A percentile compares a stretch with the other conserved stretches of the same genome.
Evolutionary conservation across 1,140 invertebrate genomes (phyloP).

Genomic region (Tetragnatha versicolor): DNA sequence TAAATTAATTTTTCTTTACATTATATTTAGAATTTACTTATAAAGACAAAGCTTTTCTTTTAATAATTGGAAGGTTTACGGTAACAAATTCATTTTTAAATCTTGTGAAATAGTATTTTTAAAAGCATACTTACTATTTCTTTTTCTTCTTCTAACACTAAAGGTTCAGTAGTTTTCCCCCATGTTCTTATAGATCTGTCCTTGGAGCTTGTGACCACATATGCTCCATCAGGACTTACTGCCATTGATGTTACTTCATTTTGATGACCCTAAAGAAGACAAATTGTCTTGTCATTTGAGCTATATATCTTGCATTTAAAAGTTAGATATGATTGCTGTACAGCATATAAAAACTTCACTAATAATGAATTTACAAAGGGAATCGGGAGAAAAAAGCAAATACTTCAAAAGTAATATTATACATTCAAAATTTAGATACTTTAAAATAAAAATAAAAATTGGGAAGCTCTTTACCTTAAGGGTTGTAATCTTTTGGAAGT

Average conservation of each 20-base stretch:
- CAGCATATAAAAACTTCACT: not conserved
- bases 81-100: too few species aligned
- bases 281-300: not conserved
- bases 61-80: too few species aligned
- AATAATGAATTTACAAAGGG: not conserved
- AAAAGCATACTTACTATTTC: slow-evolving; percentile 67
- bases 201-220: slow-evolving; percentile 82
- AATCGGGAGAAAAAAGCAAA: not conserved
- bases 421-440: not conserved
- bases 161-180: slow-evolving; percentile 84
- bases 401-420: not conserved
- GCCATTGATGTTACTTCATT: slow-evolving; percentile 79
- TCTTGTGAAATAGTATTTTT: too few species aligned
- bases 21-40: too few species aligned
- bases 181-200: slow-evolving; percentile 89
- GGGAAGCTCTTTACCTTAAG: slow-evolving; percentile 72
- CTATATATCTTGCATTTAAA: not conserved
- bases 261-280: slow-evolving; percentile 71
- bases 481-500: slow-evolving; percentile 87
- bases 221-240: slow-evolving; percentile 82
- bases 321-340: not conserved
- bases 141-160: slow-evolving; percentile 90
- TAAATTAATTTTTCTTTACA: too few species aligned
- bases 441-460: not conserved
- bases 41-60: too few species aligned